phyloP scores from a whole-genome alignment of 2,113 vertebrate species.

The Anhinga anhinga region DNA sequence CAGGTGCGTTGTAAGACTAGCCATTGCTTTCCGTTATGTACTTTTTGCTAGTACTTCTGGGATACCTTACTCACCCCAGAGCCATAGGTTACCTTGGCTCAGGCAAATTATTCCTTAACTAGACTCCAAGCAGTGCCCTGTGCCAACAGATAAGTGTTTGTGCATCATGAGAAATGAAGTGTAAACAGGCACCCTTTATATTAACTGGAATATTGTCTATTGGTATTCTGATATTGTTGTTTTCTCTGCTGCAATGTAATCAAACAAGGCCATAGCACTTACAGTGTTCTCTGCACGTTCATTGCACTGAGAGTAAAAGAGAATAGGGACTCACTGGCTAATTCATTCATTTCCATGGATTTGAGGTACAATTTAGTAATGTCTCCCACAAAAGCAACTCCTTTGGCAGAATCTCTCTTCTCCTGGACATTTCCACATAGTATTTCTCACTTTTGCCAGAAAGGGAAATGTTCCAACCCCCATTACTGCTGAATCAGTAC shows the following conservation, averaged over 20 bases:
- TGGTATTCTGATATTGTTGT: neutral
- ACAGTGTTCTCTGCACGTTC: accelerated
- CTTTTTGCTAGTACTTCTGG: neutral
- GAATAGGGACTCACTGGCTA: neutral
- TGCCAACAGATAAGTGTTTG: neutral
- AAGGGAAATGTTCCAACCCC: neutral
- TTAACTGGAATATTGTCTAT: neutral
- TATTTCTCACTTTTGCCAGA: neutral
- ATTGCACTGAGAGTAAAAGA: neutral
- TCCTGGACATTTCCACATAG: neutral
- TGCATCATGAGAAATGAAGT: neutral
- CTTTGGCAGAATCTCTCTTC: neutral
- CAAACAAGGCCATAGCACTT: neutral
- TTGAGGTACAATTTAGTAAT: neutral
- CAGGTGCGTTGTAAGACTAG: neutral
- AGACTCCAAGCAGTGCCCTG: neutral
- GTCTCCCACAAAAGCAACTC: neutral
- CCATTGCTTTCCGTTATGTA: neutral
- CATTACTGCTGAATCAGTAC: neutral
- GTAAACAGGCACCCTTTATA: neutral
- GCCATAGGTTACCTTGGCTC: neutral
- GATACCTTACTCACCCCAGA: neutral
- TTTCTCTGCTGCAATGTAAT: neutral
- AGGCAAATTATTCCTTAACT: neutral
- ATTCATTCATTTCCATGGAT: neutral